phyloP scores from a whole-genome alignment of 2,797 vertebrate species.

The Falco concolor region DNA sequence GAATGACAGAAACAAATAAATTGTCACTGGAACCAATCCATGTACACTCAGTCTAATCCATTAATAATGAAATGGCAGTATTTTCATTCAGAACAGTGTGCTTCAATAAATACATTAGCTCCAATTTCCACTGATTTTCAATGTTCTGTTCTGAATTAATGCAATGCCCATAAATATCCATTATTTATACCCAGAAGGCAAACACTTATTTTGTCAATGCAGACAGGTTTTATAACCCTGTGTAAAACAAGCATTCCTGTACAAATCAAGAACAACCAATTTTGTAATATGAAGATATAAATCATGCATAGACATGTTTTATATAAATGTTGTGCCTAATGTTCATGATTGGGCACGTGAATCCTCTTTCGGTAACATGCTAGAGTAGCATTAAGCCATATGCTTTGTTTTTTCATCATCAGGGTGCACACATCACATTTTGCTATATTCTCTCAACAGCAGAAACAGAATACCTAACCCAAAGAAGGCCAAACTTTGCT shows the following conservation, averaged over 20 bases:
- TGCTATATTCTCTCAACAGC: not conserved
- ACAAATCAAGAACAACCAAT: not conserved
- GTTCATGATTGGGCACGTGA: not conserved
- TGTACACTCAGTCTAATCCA: not conserved
- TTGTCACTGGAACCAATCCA: conserved; percentile 8
- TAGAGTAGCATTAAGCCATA: not conserved
- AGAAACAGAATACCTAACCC: not conserved
- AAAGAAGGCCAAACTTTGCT: not conserved
- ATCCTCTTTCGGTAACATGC: not conserved
- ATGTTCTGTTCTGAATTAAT: not conserved
- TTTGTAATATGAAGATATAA: not conserved
- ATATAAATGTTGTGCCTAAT: not conserved
- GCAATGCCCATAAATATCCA: not conserved
- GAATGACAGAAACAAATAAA: conserved; percentile 43
- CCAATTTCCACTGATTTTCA: conserved; percentile 40
- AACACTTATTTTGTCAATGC: not conserved
- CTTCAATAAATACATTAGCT: conserved; percentile 42
- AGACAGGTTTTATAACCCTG: not conserved
- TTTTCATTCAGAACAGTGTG: conserved; percentile 37
- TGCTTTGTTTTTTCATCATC: not conserved
- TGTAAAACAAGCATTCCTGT: not conserved
- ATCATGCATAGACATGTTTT: not conserved
- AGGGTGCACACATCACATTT: not conserved
- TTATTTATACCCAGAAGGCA: conserved; percentile 18
- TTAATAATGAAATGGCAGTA: conserved; percentile 38